A percentile compares a stretch with the other conserved stretches of the same genome.
These are phyloP conservation scores for Mugil cephalus DNA, from an alignment of 2,113 vertebrate genomes.

Conservation along the genomic window DNA sequence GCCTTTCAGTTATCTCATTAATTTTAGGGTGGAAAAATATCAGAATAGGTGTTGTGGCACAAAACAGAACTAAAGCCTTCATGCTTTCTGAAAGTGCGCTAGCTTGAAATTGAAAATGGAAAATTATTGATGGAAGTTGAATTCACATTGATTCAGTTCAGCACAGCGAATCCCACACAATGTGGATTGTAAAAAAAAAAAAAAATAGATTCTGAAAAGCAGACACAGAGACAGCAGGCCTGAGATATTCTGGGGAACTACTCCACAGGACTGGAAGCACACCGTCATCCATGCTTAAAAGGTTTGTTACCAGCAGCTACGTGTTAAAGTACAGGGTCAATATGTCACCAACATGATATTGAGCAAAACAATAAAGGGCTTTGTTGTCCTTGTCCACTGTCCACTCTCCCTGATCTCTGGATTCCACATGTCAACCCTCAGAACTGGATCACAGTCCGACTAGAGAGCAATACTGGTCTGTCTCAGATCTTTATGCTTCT, in stretches of 20 bases:
- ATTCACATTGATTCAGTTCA: background rate
- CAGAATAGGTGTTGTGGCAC: background rate
- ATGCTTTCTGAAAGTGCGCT: background rate
- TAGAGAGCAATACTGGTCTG: too few species aligned
- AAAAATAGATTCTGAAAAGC: background rate
- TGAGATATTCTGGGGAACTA: background rate
- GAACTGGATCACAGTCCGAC: too few species aligned
- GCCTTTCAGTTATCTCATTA: background rate
- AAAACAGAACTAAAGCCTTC: background rate
- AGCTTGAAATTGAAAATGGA: background rate
- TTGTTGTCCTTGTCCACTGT: too few species aligned
- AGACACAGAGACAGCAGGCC: background rate
- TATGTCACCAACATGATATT: background rate
- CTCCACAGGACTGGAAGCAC: background rate
- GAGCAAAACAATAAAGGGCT: background rate
- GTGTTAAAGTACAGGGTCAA: background rate
- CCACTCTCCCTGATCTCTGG: too few species aligned
- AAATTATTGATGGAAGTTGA: background rate
- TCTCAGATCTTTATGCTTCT: background rate
- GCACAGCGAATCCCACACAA: background rate
- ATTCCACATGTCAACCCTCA: too few species aligned
- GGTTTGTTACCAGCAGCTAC: background rate
- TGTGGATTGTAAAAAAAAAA: too few species aligned
- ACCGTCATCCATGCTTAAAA: background rate
- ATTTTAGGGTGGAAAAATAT: background rate